These are phyloP conservation scores for Malurus melanocephalus DNA, from an alignment of 2,113 vertebrate genomes.

Conservation along the genomic window DNA sequence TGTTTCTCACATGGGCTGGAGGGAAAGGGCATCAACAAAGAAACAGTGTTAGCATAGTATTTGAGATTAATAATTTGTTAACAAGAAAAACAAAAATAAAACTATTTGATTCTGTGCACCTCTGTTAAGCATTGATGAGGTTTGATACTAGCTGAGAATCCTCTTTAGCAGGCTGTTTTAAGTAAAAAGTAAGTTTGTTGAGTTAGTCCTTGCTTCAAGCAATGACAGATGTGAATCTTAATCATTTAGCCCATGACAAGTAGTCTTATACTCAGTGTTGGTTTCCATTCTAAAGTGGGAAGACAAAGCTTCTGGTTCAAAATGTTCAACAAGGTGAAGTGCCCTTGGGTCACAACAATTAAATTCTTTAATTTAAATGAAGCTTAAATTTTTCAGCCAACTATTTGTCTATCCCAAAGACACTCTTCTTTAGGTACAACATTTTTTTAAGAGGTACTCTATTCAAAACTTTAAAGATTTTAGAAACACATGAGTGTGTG, in stretches of 20 bases:
- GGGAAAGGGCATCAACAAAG: neutral
- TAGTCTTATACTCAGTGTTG: neutral
- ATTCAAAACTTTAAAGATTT: neutral
- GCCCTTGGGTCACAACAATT: neutral
- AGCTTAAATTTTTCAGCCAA: neutral
- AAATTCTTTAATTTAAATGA: too few relatives aligned
- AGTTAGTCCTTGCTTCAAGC: neutral
- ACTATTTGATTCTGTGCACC: neutral
- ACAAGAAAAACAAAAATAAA: neutral
- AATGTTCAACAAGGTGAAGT: neutral
- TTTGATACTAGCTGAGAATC: neutral
- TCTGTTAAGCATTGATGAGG: neutral
- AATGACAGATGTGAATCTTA: neutral
- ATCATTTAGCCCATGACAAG: neutral
- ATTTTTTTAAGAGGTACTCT: neutral
- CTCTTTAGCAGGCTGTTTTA: neutral
- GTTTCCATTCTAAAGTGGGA: neutral
- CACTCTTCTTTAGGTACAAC: neutral
- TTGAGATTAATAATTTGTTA: neutral
- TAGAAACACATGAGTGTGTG: neutral
- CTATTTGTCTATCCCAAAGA: neutral
- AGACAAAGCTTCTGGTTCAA: neutral
- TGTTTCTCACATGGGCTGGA: neutral
- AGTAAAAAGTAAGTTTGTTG: neutral
- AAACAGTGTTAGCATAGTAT: neutral